Evolutionary conservation across 2,888 invertebrate genomes (phyloP), one percentile per base, ranked within the genome.

Genomic region (Dione juno): DNA sequence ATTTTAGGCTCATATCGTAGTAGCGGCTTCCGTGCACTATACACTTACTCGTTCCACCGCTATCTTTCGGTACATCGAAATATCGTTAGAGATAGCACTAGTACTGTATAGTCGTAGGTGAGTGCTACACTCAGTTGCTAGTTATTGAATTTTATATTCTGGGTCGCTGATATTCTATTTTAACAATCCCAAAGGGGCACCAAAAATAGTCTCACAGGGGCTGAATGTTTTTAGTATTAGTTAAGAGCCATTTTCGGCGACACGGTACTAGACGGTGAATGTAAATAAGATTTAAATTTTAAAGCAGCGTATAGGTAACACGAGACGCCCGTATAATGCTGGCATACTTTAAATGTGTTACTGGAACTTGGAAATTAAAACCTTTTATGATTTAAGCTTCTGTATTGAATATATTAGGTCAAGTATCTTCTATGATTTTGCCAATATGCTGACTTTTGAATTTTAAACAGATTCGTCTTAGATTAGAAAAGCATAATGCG

Each of bases 281-380:
- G 88, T 88, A 89, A 90, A 91, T 86, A 90, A 84, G 86, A 84
- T 88, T 88, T 90, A 86, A 90, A 91, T 90, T 88, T 90, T 89
- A 87, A 87, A 92, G 82, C 77, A 81, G 82, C 66, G 61, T 57
- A 67, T 66, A 72, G 78, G 75, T 74, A 77, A 76, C 76, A 76
- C 63, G 40, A 75, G 77, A 77, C 74, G 79, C 77, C 59, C 57
- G 61, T 52, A 69, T 53, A 54, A 65, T 69, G 48, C 66, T 69
- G 59, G 74, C 64, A 19, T 19, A 66, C 50, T 67, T 53, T 28
- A 71, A 67, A 63, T 57, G 19, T 21, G 28, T 21, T 45, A 19
- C 43, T 61, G 45, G 61, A 61, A 61, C 45, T 61, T 45, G 61
- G 3, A 45, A 61, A 61, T 61, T 61, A 61, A 61, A 61, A 61